A percentile compares a stretch with the other conserved stretches of the same genome.
Evolutionary conservation across 2,888 invertebrate genomes (phyloP).

Genomic region (Lepetodrilus schrolli): DNA sequence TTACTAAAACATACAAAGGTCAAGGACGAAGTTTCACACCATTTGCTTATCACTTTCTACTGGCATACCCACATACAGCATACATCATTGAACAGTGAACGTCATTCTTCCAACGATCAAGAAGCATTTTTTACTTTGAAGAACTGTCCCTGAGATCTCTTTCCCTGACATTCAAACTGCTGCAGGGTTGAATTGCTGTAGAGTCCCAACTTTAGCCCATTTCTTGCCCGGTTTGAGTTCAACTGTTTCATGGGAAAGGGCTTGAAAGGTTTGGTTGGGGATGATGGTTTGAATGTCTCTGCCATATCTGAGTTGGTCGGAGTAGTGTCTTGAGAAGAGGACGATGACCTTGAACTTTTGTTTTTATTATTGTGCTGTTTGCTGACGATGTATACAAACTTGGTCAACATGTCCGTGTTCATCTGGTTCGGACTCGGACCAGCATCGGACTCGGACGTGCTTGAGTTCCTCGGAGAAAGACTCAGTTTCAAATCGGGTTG

Average conservation of each 20-base stretch:
- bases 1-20: no score
- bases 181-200: conserved; percentile 67
- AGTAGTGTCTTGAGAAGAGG: conserved; percentile 2
- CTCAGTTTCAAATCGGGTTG: background rate
- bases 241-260: conserved; percentile 72
- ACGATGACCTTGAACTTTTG: background rate
- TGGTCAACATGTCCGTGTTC: conserved; percentile 21
- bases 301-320: conserved; percentile 5
- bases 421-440: conserved; percentile 1
- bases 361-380: conserved; percentile 20
- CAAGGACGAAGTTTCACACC: no score
- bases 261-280: conserved; percentile 60
- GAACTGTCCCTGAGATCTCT: conserved; percentile 3
- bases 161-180: conserved; percentile 38
- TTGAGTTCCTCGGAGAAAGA: background rate
- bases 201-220: conserved; percentile 72
- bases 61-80: no score
- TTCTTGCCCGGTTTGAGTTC: conserved; percentile 68
- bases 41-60: no score
- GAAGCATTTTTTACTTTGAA: conserved; percentile 23
- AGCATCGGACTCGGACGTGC: conserved; percentile 1
- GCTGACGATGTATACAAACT: conserved; percentile 30
- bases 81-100: no score
- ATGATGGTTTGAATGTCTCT: conserved; percentile 2
- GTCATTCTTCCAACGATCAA: no score